Evolutionary conservation across 2,797 vertebrate species (phyloP).

Genomic region (Rhabdophis nuchalis): DNA sequence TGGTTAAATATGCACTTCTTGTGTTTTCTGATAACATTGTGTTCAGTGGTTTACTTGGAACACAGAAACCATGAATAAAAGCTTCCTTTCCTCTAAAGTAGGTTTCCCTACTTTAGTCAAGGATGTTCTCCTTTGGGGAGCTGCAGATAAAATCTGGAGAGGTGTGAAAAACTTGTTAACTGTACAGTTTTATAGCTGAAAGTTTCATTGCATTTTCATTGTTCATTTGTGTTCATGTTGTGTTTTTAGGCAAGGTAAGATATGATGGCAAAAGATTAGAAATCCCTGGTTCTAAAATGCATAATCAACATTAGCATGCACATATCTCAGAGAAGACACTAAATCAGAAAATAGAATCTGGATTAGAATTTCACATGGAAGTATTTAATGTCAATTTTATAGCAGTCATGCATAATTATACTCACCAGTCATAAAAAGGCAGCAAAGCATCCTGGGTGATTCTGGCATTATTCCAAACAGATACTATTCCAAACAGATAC

Average conservation of each 20-base stretch:
- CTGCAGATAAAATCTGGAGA: background rate
- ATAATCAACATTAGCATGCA: background rate
- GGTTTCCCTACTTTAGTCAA: background rate
- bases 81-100: background rate
- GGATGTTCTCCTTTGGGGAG: background rate
- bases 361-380: background rate
- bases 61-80: background rate
- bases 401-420: background rate
- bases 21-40: background rate
- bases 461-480: conserved; percentile 23
- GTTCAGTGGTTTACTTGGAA: background rate
- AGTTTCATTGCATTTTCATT: background rate
- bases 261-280: background rate
- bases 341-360: background rate
- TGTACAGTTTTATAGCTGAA: background rate
- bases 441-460: background rate
- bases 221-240: background rate
- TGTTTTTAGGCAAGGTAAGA: background rate
- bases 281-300: background rate
- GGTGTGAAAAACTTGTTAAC: background rate
- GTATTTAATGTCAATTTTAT: background rate
- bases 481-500: background rate
- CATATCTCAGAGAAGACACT: background rate
- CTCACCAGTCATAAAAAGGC: conserved; percentile 52
- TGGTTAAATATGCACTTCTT: background rate